Percentiles rank a stretch among this genome's conserved stretches.
Evolutionary conservation across 2,888 invertebrate genomes (phyloP).

Genomic region (Tetanocera ferruginea): DNA sequence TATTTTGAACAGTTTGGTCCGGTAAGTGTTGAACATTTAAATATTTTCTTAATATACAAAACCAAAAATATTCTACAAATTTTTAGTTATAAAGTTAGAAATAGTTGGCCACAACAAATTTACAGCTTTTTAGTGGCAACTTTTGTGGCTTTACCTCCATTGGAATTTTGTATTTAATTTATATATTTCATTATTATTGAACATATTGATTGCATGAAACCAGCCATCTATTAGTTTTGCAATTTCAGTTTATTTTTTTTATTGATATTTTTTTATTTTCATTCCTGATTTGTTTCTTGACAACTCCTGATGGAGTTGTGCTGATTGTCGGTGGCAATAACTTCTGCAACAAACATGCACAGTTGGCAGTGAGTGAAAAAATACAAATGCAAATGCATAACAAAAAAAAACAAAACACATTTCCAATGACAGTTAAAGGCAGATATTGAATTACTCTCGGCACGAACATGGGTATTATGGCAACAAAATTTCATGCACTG

Average conservation of each 20-base stretch:
- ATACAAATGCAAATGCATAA: background rate
- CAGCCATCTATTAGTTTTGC: background rate
- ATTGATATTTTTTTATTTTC: background rate
- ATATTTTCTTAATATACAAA: background rate
- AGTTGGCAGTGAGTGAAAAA: background rate
- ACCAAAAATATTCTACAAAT: background rate
- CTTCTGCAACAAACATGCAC: slow-evolving; percentile 6
- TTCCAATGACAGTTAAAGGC: slow-evolving; percentile 30
- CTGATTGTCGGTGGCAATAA: slow-evolving; percentile 13
- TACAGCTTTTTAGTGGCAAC: background rate
- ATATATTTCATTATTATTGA: background rate
- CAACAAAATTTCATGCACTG: background rate
- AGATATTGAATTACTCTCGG: slow-evolving; percentile 10
- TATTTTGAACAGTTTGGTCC: slow-evolving; percentile 99
- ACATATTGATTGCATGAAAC: background rate
- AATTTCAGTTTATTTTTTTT: background rate
- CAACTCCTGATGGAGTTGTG: slow-evolving; percentile 16
- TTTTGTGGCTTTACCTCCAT: background rate
- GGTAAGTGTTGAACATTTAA: slow-evolving; percentile 77
- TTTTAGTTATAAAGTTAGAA: background rate
- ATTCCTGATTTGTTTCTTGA: slow-evolving; percentile 31
- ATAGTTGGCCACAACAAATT: background rate
- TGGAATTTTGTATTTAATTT: background rate
- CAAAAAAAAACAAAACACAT: slow-evolving; percentile 1
- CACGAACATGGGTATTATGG: slow-evolving; percentile 9